Evolutionary conservation across 2,797 vertebrate species (phyloP).

Genomic region (Argya squamiceps): DNA sequence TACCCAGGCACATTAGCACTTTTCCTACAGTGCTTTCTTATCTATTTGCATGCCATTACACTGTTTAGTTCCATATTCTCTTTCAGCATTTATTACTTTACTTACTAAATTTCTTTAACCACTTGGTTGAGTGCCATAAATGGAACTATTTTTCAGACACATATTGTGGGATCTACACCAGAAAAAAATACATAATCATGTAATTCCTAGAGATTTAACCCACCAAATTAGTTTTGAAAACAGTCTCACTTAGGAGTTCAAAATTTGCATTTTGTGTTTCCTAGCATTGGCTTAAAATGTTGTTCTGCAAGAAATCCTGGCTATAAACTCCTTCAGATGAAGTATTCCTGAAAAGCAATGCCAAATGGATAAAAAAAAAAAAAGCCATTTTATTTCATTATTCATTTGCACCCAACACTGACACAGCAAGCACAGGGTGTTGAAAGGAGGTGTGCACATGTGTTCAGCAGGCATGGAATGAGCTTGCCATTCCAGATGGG

Average conservation of each 20-base stretch:
- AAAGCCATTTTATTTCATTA: background rate
- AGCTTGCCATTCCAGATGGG: background rate
- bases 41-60: background rate
- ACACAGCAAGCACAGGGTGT: fast-evolving
- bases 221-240: background rate
- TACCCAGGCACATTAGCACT: background rate
- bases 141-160: background rate
- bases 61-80: background rate
- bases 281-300: background rate
- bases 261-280: background rate
- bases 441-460: background rate
- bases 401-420: background rate
- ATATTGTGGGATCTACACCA: background rate
- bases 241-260: background rate
- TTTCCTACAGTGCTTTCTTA: background rate
- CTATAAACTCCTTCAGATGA: background rate
- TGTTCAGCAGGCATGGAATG: background rate
- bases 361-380: background rate
- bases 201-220: background rate
- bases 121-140: background rate
- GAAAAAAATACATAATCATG: background rate
- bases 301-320: background rate
- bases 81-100: background rate
- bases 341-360: background rate
- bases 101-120: background rate